Conservation (phyloP, 64 coral and sea anemone species). For the Actinia tenebrosa region DNA sequence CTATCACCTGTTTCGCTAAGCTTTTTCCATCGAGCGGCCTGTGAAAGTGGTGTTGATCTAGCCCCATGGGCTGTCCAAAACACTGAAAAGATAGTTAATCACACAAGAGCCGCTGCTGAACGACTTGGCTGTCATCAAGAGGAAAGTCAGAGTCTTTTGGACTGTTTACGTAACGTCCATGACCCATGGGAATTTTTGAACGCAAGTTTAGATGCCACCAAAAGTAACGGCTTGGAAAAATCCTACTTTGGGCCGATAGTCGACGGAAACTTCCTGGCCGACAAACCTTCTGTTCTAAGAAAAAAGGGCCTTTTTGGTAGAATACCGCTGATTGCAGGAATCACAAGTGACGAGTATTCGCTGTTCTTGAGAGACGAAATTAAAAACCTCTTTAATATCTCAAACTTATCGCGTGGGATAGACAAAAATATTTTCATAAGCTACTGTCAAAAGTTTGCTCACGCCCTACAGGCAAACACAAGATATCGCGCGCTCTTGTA, state of each 20-base stretch:
- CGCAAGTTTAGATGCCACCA: not conserved
- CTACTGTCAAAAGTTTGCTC: slow-evolving; percentile 11
- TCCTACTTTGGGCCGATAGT: slow-evolving; percentile 39
- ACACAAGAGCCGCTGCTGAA: slow-evolving; percentile 13
- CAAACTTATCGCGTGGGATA: slow-evolving; percentile 12
- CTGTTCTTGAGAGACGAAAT: slow-evolving; percentile 26
- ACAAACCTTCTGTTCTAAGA: slow-evolving; percentile 41
- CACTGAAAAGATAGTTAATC: not conserved
- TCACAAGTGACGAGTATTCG: slow-evolving; percentile 54
- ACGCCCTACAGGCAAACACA: not conserved
- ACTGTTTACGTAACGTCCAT: slow-evolving; percentile 9
- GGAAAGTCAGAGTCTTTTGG: not conserved
- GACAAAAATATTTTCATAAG: slow-evolving; percentile 9
- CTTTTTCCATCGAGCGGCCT: slow-evolving; percentile 28
- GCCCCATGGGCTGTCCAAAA: not conserved
- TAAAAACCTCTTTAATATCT: slow-evolving; percentile 4
- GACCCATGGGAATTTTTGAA: slow-evolving; percentile 6
- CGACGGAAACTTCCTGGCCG: slow-evolving; percentile 43
- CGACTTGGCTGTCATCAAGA: slow-evolving; percentile 19
- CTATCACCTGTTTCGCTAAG: slow-evolving; percentile 21
- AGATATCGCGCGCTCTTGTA: not conserved
- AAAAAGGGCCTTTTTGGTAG: slow-evolving; percentile 34
- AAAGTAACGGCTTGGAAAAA: not conserved
- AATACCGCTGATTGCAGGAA: slow-evolving; percentile 61
- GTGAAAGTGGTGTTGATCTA: slow-evolving; percentile 36